These are phyloP conservation scores for Phocides pigmalion DNA, from an alignment of 1,140 invertebrate species.

Conservation along the genomic window DNA sequence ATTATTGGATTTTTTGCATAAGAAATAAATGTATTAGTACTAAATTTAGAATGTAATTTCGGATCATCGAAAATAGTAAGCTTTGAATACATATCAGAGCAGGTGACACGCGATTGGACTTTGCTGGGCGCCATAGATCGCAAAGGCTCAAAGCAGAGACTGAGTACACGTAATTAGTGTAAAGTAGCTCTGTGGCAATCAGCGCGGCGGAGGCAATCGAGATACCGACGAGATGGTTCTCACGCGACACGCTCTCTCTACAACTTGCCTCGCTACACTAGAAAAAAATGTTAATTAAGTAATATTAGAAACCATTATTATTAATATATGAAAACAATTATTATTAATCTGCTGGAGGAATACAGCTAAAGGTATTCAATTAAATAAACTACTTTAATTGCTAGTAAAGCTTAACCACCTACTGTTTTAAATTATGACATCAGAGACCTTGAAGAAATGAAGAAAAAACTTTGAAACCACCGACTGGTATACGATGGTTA, in stretches of 20 bases:
- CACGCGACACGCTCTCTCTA: constrained; percentile 43
- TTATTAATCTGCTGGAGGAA: constrained; percentile 1
- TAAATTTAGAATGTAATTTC: neutral
- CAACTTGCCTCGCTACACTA: constrained; percentile 11
- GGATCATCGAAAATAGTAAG: neutral
- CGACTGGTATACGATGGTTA: constrained; percentile 14
- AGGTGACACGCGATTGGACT: neutral
- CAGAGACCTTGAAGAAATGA: constrained; percentile 51
- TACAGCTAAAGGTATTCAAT: constrained; percentile 13
- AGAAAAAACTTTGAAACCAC: constrained; percentile 46
- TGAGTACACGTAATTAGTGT: constrained; percentile 55
- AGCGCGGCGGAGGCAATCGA: constrained; percentile 36
- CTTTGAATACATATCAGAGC: neutral
- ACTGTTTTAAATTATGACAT: constrained; percentile 47
- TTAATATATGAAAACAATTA: neutral
- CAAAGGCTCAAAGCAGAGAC: constrained; percentile 44
- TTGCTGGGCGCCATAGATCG: constrained; percentile 34
- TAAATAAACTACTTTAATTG: constrained; percentile 23
- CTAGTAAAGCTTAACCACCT: constrained; percentile 9
- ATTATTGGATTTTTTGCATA: too few relatives aligned
- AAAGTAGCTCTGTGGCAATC: constrained; percentile 41
- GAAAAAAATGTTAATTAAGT: constrained; percentile 22
- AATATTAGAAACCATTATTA: constrained; percentile 10
- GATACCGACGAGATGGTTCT: constrained; percentile 48
- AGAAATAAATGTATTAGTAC: too few relatives aligned